phyloP scores from a whole-genome alignment of 2,888 invertebrate species.

The Drosophila emarginata region DNA sequence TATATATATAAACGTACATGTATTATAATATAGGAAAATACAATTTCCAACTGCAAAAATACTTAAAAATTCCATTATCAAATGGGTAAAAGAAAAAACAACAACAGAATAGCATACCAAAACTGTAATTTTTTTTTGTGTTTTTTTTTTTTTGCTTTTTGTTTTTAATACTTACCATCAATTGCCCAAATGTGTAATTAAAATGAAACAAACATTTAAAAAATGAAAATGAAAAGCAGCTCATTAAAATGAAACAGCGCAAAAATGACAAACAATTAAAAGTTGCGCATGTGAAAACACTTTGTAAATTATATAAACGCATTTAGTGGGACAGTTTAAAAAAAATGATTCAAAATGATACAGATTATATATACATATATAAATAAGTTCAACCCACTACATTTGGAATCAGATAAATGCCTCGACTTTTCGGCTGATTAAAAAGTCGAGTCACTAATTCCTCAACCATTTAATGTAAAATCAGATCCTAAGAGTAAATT shows the following conservation, averaged over 20 bases:
- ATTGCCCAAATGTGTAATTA: slow-evolving; percentile 71
- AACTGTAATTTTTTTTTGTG: slow-evolving; percentile 21
- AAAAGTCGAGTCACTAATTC: not conserved
- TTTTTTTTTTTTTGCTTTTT: slow-evolving; percentile 15
- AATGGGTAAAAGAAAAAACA: slow-evolving; percentile 30
- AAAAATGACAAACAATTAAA: slow-evolving; percentile 54
- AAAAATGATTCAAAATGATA: slow-evolving; percentile 34
- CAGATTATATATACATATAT: slow-evolving; percentile 34
- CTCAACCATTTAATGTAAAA: not conserved
- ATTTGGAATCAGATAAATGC: not conserved
- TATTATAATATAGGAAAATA: slow-evolving; percentile 32
- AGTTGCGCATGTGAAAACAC: slow-evolving; percentile 49
- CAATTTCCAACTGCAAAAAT: slow-evolving; percentile 40
- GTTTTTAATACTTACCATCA: slow-evolving; percentile 50
- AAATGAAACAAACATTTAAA: slow-evolving; percentile 45
- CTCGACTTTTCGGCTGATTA: not conserved
- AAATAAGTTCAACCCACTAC: slow-evolving; percentile 42
- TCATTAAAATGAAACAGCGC: slow-evolving; percentile 66
- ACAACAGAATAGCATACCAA: slow-evolving; percentile 13
- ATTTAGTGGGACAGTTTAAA: slow-evolving; percentile 47
- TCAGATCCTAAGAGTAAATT: not conserved
- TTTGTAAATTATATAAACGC: slow-evolving; percentile 64
- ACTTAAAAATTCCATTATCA: slow-evolving; percentile 72
- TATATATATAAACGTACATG: slow-evolving; percentile 29
- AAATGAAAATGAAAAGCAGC: slow-evolving; percentile 29